Conservation (phyloP, 2,888 invertebrate species). For the Drosophila koepferae region DNA sequence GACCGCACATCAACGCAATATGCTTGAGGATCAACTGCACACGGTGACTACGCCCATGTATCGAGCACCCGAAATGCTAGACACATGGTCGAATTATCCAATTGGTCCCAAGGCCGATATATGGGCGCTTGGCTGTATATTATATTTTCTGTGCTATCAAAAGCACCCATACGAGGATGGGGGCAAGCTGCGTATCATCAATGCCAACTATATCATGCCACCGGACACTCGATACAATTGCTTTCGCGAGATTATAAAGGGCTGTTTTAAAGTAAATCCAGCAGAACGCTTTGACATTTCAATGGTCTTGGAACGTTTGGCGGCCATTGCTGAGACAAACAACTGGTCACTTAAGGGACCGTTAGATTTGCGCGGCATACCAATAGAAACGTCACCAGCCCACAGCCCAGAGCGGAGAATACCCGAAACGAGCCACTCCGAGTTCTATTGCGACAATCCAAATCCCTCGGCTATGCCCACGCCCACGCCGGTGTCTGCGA, state of each 20-base stretch:
- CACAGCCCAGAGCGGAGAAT: constrained; percentile 61
- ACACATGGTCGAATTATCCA: constrained; percentile 97
- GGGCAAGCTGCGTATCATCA: constrained; percentile 97
- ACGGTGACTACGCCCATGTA: constrained; percentile 95
- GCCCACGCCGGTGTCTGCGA: constrained; percentile 44
- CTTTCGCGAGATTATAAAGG: constrained; percentile 95
- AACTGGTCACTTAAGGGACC: constrained; percentile 93
- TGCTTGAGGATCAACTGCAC: constrained; percentile 93
- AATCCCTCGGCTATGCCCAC: constrained; percentile 31
- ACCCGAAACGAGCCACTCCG: constrained; percentile 59
- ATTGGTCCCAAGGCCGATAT: constrained; percentile 96
- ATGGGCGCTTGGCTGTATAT: constrained; percentile 98
- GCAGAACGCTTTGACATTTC: constrained; percentile 91
- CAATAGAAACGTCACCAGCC: constrained; percentile 80
- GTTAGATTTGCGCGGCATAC: constrained; percentile 85
- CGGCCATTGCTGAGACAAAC: constrained; percentile 94
- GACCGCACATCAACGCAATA: constrained; percentile 95
- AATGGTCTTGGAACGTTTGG: constrained; percentile 93
- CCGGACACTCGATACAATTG: constrained; percentile 92
- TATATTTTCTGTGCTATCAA: constrained; percentile 96
- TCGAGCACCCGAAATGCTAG: constrained; percentile 98
- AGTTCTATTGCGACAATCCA: constrained; percentile 74
- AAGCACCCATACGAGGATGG: constrained; percentile 99
- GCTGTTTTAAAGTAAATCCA: constrained; percentile 93
- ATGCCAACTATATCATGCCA: constrained; percentile 96